Evolutionary conservation across 2,113 vertebrate genomes (phyloP).

Genomic region (Eptesicus fuscus): DNA sequence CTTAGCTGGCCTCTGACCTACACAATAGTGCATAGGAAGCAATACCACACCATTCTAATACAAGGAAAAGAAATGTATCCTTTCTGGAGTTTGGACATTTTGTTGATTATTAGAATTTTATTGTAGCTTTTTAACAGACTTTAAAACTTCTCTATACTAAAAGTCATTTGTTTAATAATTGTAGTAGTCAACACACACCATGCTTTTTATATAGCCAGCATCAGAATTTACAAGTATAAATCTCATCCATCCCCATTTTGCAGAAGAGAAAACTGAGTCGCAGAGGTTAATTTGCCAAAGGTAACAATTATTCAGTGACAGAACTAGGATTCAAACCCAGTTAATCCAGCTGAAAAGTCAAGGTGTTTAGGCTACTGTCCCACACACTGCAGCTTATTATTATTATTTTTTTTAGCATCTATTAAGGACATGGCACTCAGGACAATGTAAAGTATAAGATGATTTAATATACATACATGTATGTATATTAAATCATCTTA

Average conservation of each 20-base stretch:
- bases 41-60: neutral
- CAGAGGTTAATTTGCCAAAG: neutral
- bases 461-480: too few relatives aligned
- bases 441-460: neutral
- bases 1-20: neutral
- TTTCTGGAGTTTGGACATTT: neutral
- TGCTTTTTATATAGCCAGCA: neutral
- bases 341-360: neutral
- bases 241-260: neutral
- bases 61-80: neutral
- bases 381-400: neutral
- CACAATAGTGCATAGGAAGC: neutral
- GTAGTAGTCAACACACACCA: too few relatives aligned
- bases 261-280: neutral
- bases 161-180: neutral
- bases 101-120: neutral
- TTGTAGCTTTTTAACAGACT: neutral
- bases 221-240: accelerated
- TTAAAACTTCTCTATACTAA: neutral
- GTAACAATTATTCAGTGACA: neutral
- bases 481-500: too few relatives aligned
- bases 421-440: neutral
- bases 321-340: neutral
- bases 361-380: neutral
- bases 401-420: neutral